Evolutionary conservation across 2,113 vertebrate genomes (phyloP).

Genomic region (Caretta caretta): DNA sequence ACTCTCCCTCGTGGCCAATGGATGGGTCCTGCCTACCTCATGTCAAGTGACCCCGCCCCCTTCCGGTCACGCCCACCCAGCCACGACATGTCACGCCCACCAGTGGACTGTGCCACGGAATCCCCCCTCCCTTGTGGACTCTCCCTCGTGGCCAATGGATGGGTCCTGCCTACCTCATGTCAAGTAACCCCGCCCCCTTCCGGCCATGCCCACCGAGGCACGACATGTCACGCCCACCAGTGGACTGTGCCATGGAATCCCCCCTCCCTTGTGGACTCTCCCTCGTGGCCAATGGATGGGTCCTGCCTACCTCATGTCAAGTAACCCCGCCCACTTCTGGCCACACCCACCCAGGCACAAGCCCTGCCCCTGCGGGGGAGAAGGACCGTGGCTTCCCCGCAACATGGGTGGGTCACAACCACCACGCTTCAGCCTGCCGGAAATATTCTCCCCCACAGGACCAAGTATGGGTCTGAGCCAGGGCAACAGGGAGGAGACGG

Average conservation of each 20-base stretch:
- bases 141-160: neutral
- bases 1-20: neutral
- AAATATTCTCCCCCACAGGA: no score
- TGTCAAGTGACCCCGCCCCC: neutral
- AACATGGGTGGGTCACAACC: neutral
- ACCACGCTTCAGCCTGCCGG: no score
- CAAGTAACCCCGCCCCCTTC: neutral
- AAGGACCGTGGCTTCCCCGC: no score
- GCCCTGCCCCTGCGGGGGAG: neutral
- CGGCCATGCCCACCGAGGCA: no score
- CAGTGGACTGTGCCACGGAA: no score
- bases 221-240: no score
- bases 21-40: no score
- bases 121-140: neutral
- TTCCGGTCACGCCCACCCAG: neutral
- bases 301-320: neutral
- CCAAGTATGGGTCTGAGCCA: neutral
- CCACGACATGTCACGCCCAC: no score
- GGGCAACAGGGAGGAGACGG: neutral
- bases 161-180: no score
- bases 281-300: neutral
- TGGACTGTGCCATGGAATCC: no score
- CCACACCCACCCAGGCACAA: neutral
- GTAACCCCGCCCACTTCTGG: neutral
- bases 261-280: neutral